Evolutionary conservation across 1,140 invertebrate genomes (phyloP), one percentile per base, ranked within the genome.

Genomic region (Euura saliciscinereae): DNA sequence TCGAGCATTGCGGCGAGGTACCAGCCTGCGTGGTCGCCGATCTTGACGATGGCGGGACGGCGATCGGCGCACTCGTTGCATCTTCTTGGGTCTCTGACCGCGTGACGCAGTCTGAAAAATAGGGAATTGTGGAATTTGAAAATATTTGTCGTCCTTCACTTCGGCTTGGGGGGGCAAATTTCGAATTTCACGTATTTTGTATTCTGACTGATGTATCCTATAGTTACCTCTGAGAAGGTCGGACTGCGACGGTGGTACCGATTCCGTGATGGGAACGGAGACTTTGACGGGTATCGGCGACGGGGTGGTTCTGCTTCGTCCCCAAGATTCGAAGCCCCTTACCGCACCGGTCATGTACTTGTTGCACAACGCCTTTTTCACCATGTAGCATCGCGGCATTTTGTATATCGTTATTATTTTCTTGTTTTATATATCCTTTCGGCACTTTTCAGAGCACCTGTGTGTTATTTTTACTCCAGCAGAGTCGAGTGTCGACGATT

Each of bases 341-440:
- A 82, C 77, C 66, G 87, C 81, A 73, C 83, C 84, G 74, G 72
- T 86, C 73, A 86, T 87, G 75, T 89, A 89, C 84, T 89, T 89
- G 85, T 88, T 88, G 86, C 87, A 88, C 77, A 86, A 66, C 59
- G 88, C 82, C 74, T 90, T 90, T 81, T 89, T 90, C 72, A 89
- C 89, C 89, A 89, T 89, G 73, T 90, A 90, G 76, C 88, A 89
- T 45, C 89, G 87, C 74, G 89, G 89, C 89, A 89, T 88, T 70
- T 83, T 86, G 78, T 65, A 45, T 74, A 69, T 69, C 72, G 28
- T 28, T 28, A 28, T 28, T 28, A 28, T 28, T 28, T 28, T 28
- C 28, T 28, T 28, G 28, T 28, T 28, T 28, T 28, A 28, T 28
- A 28, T 28, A 28, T 28, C 28, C 28, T 1, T 28, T 28, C 28